Evolutionary conservation across 2,113 vertebrate species (phyloP), one percentile per base, ranked within the genome.

Genomic region (Colossoma macropomum): DNA sequence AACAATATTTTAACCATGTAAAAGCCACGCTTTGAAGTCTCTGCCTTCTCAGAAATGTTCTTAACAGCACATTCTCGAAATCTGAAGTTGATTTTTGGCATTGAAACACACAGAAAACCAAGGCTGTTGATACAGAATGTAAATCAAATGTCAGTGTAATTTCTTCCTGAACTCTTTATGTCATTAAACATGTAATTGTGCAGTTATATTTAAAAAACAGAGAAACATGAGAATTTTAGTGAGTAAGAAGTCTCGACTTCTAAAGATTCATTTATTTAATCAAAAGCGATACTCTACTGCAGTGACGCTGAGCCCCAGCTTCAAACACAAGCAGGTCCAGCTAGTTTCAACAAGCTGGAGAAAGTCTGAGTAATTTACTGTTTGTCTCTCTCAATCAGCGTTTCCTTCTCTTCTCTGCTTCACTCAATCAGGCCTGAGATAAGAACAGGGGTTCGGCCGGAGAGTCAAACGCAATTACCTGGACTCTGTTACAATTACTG

Each of bases 361-460:
- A 30, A 54, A 77, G 54, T 77, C 32, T 56, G 56, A 63, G 72
- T 80, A 81, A 73, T 66, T 85, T 77, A 72, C 79, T 21, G 73
- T 81, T 77, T 82, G 74, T 85, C 45, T 23, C 62, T 70, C 45
- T 56, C 52, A 23, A 82, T 86, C 80, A 78, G 23, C 23, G 52
- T 73, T 82, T 17, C 52, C 30, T 78, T 50, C n/a, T 73, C 68
- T 9, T 45, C 28, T 79, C 59, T 38, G 76, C 28, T 75, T 62
- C 62, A 79, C 79, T 86, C 54, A 79, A 48, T 80, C 80, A 83
- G 76, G 50, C 30, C n/a, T 69, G 69, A 78, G 52, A 72, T 74
- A 56, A 84, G 45, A 79, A 50, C 52, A 59, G 48, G 11, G 34
- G 25, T 82, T 77, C 23, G 48, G 41, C 59, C 30, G n/a, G 69